phyloP scores from a whole-genome alignment of 2,113 vertebrate genomes.

The Corythoichthys intestinalis region DNA sequence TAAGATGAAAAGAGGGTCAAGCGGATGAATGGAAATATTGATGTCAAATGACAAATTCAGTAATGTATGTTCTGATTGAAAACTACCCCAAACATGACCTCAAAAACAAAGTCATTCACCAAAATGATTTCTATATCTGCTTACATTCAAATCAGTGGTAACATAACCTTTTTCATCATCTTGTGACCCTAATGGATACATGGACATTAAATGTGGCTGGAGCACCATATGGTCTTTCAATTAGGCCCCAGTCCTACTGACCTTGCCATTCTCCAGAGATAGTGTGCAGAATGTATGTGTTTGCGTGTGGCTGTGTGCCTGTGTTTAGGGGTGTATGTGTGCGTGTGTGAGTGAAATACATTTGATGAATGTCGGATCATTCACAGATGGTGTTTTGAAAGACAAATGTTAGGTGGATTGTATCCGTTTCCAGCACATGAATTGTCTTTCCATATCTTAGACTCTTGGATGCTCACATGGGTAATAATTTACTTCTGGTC shows the following conservation, averaged over 20 bases:
- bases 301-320: not conserved
- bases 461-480: not conserved
- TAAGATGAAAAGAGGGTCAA: not conserved
- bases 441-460: slow-evolving; percentile 1
- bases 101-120: slow-evolving; percentile 3
- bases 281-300: slow-evolving; percentile 3
- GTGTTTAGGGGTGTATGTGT: not conserved
- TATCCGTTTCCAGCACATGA: slow-evolving; percentile 51
- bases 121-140: slow-evolving; percentile 18
- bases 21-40: slow-evolving; percentile 4
- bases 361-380: slow-evolving; percentile 40
- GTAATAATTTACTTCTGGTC: slow-evolving; percentile 19
- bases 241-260: slow-evolving; percentile 56
- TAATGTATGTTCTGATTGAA: not conserved
- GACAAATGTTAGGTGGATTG: slow-evolving; percentile 47
- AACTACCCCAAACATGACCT: not conserved
- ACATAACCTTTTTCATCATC: slow-evolving; percentile 23
- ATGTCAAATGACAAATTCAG: not conserved
- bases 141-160: slow-evolving; percentile 27
- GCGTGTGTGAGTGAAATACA: slow-evolving; percentile 27
- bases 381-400: slow-evolving; percentile 59
- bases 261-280: slow-evolving; percentile 51
- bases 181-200: slow-evolving; percentile 44
- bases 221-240: slow-evolving; percentile 62
- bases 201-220: slow-evolving; percentile 47